These are phyloP conservation scores for Amphimallon solstitiale DNA, from an alignment of 2,888 invertebrate species.

Conservation along the genomic window DNA sequence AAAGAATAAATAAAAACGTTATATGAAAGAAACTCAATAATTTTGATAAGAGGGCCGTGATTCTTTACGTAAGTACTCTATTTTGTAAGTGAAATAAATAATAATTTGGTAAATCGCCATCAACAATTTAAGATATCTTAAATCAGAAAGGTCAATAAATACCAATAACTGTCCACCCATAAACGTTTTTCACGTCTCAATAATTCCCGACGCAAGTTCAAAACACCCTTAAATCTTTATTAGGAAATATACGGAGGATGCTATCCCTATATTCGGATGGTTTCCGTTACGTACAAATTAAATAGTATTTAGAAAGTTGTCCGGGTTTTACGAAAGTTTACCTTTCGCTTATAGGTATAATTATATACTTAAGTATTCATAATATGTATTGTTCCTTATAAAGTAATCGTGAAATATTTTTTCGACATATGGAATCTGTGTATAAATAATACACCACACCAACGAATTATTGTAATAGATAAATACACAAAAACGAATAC, in stretches of 20 bases:
- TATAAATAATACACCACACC: no score
- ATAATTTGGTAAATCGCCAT: slow-evolving; percentile 47
- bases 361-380: no score
- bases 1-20: neutral
- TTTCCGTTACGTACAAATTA: slow-evolving; percentile 2
- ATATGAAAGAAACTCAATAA: slow-evolving; percentile 14
- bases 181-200: slow-evolving; percentile 34
- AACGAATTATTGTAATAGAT: no score
- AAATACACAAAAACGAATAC: no score
- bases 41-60: slow-evolving; percentile 7
- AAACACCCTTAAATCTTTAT: slow-evolving; percentile 49
- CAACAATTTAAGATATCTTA: slow-evolving; percentile 49
- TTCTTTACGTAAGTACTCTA: neutral
- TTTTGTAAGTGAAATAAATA: slow-evolving; percentile 44
- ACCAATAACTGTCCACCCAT: slow-evolving; percentile 52
- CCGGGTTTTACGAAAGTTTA: no score
- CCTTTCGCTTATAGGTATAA: no score
- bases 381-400: no score
- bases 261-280: slow-evolving; percentile 6
- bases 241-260: slow-evolving; percentile 36
- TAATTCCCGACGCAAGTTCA: slow-evolving; percentile 43
- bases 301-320: neutral
- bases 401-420: no score
- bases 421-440: no score
- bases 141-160: slow-evolving; percentile 53